Evolutionary conservation across 2,888 invertebrate species (phyloP).

Genomic region (Drosophila kuntzei): DNA sequence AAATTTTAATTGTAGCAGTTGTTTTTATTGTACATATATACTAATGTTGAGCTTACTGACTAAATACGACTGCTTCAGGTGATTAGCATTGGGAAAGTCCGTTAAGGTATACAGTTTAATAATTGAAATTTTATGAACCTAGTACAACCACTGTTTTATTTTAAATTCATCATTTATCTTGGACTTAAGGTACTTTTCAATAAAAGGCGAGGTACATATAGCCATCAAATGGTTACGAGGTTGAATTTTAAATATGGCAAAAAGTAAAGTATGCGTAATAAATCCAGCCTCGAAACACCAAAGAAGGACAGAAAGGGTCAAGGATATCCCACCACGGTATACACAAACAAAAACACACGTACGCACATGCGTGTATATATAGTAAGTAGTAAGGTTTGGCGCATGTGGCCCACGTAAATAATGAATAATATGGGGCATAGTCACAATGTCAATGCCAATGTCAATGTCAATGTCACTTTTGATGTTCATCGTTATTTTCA

Average conservation of each 20-base stretch:
- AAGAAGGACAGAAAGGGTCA: constrained; percentile 27
- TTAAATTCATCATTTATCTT: background rate
- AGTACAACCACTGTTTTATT: too few relatives aligned
- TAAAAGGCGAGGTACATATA: background rate
- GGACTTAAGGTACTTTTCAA: background rate
- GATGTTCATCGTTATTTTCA: constrained; percentile 36
- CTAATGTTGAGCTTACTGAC: too few relatives aligned
- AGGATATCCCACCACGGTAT: constrained; percentile 13
- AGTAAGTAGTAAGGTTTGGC: too few relatives aligned
- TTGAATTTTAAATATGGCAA: constrained; percentile 16
- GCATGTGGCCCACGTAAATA: constrained; percentile 43
- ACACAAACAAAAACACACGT: constrained; percentile 6
- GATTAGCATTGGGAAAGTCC: too few relatives aligned
- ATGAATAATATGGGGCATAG: constrained; percentile 46
- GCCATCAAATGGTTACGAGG: constrained; percentile 5
- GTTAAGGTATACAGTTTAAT: too few relatives aligned
- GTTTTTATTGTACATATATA: too few relatives aligned
- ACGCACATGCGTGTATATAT: constrained; percentile 8
- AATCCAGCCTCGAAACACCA: constrained; percentile 21
- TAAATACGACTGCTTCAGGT: too few relatives aligned
- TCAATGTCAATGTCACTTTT: constrained; percentile 38
- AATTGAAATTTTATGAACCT: too few relatives aligned
- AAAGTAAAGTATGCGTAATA: constrained; percentile 21
- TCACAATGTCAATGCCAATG: constrained; percentile 49
- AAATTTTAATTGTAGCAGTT: too few relatives aligned